phyloP scores from a whole-genome alignment of 2,888 invertebrate species.

The Meteorus cinctellus region DNA sequence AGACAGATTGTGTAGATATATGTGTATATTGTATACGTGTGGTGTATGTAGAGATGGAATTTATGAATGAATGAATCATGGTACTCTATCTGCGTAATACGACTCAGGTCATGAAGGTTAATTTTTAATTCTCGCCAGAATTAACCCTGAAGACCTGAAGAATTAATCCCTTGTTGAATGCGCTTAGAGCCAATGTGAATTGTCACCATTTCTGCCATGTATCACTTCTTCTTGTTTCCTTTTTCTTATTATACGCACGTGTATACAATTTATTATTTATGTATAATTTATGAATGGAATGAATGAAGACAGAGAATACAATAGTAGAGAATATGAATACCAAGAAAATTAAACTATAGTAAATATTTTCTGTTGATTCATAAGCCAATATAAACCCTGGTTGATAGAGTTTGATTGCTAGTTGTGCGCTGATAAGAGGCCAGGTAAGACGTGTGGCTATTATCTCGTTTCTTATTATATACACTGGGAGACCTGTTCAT shows the following conservation, averaged over 20 bases:
- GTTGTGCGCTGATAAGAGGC: conserved; percentile 55
- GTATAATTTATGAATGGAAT: no score
- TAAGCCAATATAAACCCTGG: conserved; percentile 55
- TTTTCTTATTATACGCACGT: no score
- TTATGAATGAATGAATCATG: conserved; percentile 62
- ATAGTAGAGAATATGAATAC: neutral
- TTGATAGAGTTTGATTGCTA: conserved; percentile 51
- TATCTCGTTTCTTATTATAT: conserved; percentile 5
- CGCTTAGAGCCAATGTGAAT: conserved; percentile 1
- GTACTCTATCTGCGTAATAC: conserved; percentile 58
- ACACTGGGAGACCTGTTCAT: neutral
- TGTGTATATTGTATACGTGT: neutral
- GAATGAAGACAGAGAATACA: no score
- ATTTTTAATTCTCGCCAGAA: conserved; percentile 65
- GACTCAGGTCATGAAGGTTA: conserved; percentile 64
- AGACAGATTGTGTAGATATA: no score
- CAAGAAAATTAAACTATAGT: neutral
- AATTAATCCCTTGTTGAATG: conserved; percentile 26
- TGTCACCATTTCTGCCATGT: neutral
- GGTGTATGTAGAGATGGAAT: conserved; percentile 40
- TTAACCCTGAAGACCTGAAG: conserved; percentile 59
- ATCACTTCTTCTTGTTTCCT: neutral
- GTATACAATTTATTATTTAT: no score
- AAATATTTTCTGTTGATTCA: neutral
- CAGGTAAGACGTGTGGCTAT: conserved; percentile 57